Percentiles rank a stretch among this genome's conserved stretches.
These are phyloP conservation scores for Megastigmus dorsalis DNA, from an alignment of 2,888 invertebrate genomes.

Conservation along the genomic window DNA sequence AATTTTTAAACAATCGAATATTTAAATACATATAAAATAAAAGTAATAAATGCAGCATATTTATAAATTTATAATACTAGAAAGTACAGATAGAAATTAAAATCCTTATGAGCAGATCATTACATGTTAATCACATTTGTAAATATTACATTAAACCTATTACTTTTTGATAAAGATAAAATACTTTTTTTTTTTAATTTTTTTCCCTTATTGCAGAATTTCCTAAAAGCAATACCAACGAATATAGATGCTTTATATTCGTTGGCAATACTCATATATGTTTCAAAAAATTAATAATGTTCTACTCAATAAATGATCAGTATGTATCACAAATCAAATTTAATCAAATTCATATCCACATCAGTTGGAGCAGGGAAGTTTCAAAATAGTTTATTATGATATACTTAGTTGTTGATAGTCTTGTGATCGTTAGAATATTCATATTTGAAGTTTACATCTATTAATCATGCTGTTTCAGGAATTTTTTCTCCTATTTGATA, in stretches of 20 bases:
- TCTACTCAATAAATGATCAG: slow-evolving; percentile 38
- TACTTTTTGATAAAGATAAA: neutral
- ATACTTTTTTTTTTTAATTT: slow-evolving; percentile 1
- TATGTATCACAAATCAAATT: slow-evolving; percentile 9
- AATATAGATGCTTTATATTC: neutral
- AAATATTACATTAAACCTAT: neutral
- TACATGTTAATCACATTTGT: neutral
- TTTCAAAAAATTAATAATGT: slow-evolving; percentile 1
- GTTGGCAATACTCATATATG: neutral
- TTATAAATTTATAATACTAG: neutral
- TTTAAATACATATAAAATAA: no score
- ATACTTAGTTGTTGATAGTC: slow-evolving; percentile 6
- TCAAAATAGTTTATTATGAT: neutral
- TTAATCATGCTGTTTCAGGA: neutral
- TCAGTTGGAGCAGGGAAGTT: neutral
- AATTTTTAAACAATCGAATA: neutral
- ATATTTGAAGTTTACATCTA: neutral
- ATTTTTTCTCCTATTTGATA: neutral
- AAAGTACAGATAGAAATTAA: no score
- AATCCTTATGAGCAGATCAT: neutral
- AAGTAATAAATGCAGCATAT: slow-evolving; percentile 4
- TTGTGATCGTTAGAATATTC: neutral
- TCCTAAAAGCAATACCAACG: neutral
- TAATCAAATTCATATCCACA: slow-evolving; percentile 12
- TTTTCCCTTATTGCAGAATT: slow-evolving; percentile 21